Conservation (phyloP, 2,113 vertebrate genomes). For the Pampusana beccarii region DNA sequence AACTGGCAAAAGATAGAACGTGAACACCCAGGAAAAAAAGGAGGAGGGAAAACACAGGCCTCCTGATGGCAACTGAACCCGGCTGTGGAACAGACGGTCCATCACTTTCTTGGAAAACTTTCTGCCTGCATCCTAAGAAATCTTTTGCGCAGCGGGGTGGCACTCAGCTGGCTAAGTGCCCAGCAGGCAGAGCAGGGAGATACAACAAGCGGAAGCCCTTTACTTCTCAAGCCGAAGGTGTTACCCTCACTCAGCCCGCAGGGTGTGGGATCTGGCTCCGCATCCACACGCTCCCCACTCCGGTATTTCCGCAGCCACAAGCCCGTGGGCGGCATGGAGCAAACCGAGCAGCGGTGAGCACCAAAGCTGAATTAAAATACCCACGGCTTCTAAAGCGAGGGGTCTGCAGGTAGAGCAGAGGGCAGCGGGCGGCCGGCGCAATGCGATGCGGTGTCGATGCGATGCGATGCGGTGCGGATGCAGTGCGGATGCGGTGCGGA, state of each 20-base stretch:
- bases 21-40: neutral
- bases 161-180: neutral
- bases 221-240: neutral
- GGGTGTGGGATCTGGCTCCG: neutral
- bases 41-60: neutral
- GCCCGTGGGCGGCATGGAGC: neutral
- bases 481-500: no score
- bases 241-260: rapidly evolving
- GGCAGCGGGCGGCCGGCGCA: rapidly evolving
- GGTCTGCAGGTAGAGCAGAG: neutral
- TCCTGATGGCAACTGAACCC: neutral
- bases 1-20: neutral
- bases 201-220: neutral
- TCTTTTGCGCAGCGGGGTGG: neutral
- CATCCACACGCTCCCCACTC: rapidly evolving
- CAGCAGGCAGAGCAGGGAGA: neutral
- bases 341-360: neutral
- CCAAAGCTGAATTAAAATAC: neutral
- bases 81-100: neutral
- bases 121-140: neutral
- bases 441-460: no score
- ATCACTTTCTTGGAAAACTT: neutral
- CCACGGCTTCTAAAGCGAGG: rapidly evolving
- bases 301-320: rapidly evolving
- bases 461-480: no score